phyloP scores from a whole-genome alignment of 2,888 invertebrate genomes.

The Pammene aurita region DNA sequence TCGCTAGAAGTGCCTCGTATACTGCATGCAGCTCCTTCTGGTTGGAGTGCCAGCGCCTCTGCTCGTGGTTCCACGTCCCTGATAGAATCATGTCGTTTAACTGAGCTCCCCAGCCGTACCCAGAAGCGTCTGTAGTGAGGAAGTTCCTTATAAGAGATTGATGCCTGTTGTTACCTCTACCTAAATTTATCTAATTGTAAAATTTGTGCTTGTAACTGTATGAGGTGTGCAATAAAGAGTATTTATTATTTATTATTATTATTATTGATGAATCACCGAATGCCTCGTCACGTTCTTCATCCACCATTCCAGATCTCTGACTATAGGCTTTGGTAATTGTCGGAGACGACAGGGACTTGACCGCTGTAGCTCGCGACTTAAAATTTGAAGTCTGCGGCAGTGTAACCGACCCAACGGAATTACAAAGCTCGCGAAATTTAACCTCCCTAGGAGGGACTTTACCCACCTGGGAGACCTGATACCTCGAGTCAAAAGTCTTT shows the following conservation, averaged over 20 bases:
- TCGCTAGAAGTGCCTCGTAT: not conserved
- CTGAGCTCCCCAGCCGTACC: slow-evolving; percentile 41
- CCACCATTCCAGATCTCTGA: slow-evolving; percentile 34
- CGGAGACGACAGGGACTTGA: slow-evolving; percentile 21
- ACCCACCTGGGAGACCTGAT: too few relatives aligned
- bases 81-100: not conserved
- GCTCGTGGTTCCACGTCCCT: not conserved
- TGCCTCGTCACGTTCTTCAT: slow-evolving; percentile 10
- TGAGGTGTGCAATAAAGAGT: too few relatives aligned
- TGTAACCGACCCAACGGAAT: not conserved
- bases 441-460: too few relatives aligned
- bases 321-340: slow-evolving; percentile 7
- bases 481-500: too few relatives aligned
- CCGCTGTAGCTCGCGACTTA: slow-evolving; percentile 1
- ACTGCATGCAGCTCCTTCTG: not conserved
- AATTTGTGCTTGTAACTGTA: too few relatives aligned
- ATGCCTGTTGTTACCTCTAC: too few relatives aligned
- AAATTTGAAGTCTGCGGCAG: not conserved
- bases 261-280: slow-evolving; percentile 27
- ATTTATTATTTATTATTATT: too few relatives aligned
- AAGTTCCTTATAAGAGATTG: slow-evolving; percentile 13
- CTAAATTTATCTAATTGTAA: too few relatives aligned
- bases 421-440: slow-evolving; percentile 3
- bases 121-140: slow-evolving; percentile 40
- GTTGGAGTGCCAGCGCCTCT: slow-evolving; percentile 2